Conservation (phyloP, 2,888 invertebrate genomes). For the Drepana falcataria region DNA sequence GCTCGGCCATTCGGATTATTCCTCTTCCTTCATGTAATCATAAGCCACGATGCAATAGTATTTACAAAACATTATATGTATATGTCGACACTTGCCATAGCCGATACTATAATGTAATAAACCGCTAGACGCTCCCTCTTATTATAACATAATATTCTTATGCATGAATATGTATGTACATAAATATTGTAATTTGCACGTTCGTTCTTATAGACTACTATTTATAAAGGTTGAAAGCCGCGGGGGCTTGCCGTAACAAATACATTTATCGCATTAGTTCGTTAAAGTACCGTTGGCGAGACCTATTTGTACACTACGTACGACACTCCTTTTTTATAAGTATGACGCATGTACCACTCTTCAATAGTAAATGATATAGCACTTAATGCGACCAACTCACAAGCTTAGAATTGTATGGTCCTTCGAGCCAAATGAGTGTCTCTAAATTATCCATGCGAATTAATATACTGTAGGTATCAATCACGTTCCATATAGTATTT, state of each 20-base stretch:
- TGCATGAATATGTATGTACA: not conserved
- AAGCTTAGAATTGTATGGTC: constrained; percentile 29
- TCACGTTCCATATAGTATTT: not conserved
- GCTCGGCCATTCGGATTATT: too few species aligned
- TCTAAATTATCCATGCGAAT: constrained; percentile 2
- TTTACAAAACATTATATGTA: not conserved
- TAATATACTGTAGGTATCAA: not conserved
- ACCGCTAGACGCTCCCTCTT: constrained; percentile 5
- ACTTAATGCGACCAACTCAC: constrained; percentile 1
- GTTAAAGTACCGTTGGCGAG: constrained; percentile 52
- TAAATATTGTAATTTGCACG: constrained; percentile 7
- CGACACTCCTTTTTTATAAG: constrained; percentile 40
- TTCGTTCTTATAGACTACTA: constrained; percentile 21
- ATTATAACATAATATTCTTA: not conserved
- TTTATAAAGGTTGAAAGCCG: constrained; percentile 16
- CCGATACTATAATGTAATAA: too few species aligned
- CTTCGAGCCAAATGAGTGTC: constrained; percentile 19
- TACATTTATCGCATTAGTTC: constrained; percentile 33
- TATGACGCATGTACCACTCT: constrained; percentile 49
- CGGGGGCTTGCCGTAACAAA: constrained; percentile 21
- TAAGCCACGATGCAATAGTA: not conserved
- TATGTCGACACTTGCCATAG: too few species aligned
- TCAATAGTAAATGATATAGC: constrained; percentile 15
- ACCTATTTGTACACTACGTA: constrained; percentile 38
- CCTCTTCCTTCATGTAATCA: not conserved